Percentiles rank a stretch among this genome's conserved stretches.
Conservation (phyloP, 2,888 invertebrate genomes). For the Lathronympha strigana region DNA sequence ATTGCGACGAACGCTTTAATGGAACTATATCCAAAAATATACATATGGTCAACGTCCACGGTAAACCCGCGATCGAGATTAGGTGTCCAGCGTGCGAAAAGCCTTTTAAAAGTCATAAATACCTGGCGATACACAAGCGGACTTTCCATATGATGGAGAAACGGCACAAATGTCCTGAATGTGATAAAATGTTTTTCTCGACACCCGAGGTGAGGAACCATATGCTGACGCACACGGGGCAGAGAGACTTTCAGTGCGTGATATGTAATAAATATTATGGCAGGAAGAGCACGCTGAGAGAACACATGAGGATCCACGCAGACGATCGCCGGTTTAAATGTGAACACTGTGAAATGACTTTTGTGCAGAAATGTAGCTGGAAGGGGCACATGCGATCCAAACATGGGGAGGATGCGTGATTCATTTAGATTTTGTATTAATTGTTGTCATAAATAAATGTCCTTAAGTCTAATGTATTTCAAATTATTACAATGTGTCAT, state of each 20-base stretch:
- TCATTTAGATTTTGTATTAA: neutral
- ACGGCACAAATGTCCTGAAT: constrained; percentile 64
- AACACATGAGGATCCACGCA: constrained; percentile 60
- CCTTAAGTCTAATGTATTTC: neutral
- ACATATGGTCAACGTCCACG: constrained; percentile 59
- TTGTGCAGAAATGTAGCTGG: constrained; percentile 30
- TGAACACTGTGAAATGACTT: constrained; percentile 48
- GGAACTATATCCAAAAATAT: constrained; percentile 52
- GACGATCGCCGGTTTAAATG: constrained; percentile 55
- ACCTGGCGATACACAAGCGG: constrained; percentile 54
- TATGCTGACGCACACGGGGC: constrained; percentile 42
- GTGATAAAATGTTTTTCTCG: constrained; percentile 64
- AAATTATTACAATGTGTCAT: neutral
- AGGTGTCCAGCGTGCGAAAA: constrained; percentile 60
- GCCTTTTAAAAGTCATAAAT: constrained; percentile 50
- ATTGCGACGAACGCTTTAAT: constrained; percentile 57
- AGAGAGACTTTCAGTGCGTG: constrained; percentile 22
- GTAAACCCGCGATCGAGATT: constrained; percentile 47
- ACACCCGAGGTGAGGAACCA: constrained; percentile 52
- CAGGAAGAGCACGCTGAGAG: constrained; percentile 48
- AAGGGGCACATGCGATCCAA: constrained; percentile 30
- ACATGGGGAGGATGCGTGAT: constrained; percentile 18
- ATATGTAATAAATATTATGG: constrained; percentile 18
- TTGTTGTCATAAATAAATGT: constrained; percentile 3
- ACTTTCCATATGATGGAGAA: constrained; percentile 66